Evolutionary conservation across 2,888 invertebrate species (phyloP).

Genomic region (Phortica magna): DNA sequence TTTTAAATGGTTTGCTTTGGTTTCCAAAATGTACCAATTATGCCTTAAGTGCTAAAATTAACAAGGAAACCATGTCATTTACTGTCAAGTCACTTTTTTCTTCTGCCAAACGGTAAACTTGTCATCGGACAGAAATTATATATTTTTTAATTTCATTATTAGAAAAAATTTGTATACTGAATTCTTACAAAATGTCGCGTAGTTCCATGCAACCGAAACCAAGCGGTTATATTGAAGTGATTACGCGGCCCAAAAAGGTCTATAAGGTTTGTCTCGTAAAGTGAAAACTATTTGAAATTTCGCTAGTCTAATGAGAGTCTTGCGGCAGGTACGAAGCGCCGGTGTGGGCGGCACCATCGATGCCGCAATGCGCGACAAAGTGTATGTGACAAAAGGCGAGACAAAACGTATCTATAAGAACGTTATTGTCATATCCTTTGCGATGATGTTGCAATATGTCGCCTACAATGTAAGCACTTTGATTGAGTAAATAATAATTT

Average conservation of each 20-base stretch:
- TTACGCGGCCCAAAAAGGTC: constrained; percentile 1
- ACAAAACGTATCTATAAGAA: constrained; percentile 2
- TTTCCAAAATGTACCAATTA: too few species aligned
- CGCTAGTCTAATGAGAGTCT: background rate
- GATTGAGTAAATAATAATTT: background rate
- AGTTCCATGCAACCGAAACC: background rate
- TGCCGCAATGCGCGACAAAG: background rate
- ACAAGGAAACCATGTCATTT: too few species aligned
- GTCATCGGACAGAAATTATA: too few species aligned
- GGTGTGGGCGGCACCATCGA: background rate
- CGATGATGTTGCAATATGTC: constrained; percentile 22
- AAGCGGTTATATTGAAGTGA: constrained; percentile 1
- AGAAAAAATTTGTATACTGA: background rate
- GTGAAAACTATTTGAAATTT: background rate
- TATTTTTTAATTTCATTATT: too few species aligned
- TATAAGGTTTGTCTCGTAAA: constrained; percentile 3
- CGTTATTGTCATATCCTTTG: background rate
- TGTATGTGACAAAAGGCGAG: background rate
- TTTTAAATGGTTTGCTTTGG: too few species aligned
- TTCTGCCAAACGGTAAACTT: too few species aligned
- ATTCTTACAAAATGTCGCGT: background rate
- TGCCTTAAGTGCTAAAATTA: too few species aligned
- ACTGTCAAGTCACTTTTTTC: too few species aligned
- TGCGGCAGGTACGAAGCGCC: background rate
- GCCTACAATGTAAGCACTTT: background rate